Conservation (phyloP, 2,888 invertebrate species). For the Lasius fuliginosus region DNA sequence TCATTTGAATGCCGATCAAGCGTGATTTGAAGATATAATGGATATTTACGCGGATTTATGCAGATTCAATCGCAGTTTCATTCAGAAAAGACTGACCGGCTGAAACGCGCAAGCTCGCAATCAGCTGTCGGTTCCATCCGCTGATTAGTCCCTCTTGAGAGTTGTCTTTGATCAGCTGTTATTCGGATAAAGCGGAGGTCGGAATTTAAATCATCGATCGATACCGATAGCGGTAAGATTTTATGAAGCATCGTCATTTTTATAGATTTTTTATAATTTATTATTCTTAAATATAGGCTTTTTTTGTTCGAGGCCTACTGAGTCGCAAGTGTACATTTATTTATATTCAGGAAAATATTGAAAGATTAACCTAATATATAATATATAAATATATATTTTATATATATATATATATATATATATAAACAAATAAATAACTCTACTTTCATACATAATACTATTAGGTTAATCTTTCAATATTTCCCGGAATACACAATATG, state of each 20-base stretch:
- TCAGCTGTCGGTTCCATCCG: slow-evolving; percentile 3
- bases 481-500: not conserved
- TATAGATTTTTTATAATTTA: not conserved
- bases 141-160: slow-evolving; percentile 55
- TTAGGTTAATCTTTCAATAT: no score
- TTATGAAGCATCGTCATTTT: not conserved
- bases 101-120: slow-evolving; percentile 19
- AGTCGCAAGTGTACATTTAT: not conserved
- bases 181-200: not conserved
- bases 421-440: no score
- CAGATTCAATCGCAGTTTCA: slow-evolving; percentile 54
- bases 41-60: slow-evolving; percentile 46
- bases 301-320: not conserved
- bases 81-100: slow-evolving; percentile 35
- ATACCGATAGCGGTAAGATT: not conserved
- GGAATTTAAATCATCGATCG: slow-evolving; percentile 9
- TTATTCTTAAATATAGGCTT: not conserved
- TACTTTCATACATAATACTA: no score
- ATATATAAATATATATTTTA: no score
- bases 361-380: not conserved
- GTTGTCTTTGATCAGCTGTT: slow-evolving; percentile 44
- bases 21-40: slow-evolving; percentile 26
- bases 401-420: no score
- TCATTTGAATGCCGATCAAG: slow-evolving; percentile 39
- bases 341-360: not conserved